Evolutionary conservation across 2,888 invertebrate species (phyloP).

Genomic region (Trichopria drosophilae): DNA sequence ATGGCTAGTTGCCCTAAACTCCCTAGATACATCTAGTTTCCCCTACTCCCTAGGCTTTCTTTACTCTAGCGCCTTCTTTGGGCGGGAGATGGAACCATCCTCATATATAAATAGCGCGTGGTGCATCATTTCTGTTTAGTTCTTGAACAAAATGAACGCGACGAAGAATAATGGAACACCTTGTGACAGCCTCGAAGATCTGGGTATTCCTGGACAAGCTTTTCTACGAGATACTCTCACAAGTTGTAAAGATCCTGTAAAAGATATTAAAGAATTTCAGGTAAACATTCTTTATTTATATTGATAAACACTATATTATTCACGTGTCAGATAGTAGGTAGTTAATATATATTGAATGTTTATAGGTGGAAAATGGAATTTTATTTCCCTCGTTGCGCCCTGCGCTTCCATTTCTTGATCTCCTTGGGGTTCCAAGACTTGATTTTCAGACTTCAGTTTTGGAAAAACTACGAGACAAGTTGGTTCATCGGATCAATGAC

Average conservation of each 20-base stretch:
- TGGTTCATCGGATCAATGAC: constrained; percentile 74
- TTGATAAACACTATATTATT: constrained; percentile 8
- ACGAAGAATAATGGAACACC: constrained; percentile 50
- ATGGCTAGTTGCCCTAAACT: no score
- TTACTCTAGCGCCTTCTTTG: no score
- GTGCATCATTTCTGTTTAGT: no score
- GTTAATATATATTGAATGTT: constrained; percentile 39
- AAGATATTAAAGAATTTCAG: constrained; percentile 99
- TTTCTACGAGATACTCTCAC: constrained; percentile 87
- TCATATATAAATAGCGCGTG: no score
- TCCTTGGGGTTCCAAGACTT: constrained; percentile 87
- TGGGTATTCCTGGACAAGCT: constrained; percentile 85
- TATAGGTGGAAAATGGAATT: constrained; percentile 85
- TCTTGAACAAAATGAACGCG: constrained; percentile 45
- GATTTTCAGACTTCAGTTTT: constrained; percentile 95
- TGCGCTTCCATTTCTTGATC: constrained; percentile 91
- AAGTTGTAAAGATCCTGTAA: constrained; percentile 93
- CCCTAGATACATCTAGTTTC: no score
- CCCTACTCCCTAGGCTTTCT: no score
- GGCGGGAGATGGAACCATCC: no score
- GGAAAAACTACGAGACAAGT: constrained; percentile 70
- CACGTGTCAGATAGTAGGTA: not conserved
- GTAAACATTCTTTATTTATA: constrained; percentile 51
- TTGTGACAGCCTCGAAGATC: constrained; percentile 75
- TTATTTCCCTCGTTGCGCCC: constrained; percentile 88